Evolutionary conservation across 1,140 invertebrate genomes (phyloP), one percentile per base, ranked within the genome.

Genomic region (Scaptomyza montana): DNA sequence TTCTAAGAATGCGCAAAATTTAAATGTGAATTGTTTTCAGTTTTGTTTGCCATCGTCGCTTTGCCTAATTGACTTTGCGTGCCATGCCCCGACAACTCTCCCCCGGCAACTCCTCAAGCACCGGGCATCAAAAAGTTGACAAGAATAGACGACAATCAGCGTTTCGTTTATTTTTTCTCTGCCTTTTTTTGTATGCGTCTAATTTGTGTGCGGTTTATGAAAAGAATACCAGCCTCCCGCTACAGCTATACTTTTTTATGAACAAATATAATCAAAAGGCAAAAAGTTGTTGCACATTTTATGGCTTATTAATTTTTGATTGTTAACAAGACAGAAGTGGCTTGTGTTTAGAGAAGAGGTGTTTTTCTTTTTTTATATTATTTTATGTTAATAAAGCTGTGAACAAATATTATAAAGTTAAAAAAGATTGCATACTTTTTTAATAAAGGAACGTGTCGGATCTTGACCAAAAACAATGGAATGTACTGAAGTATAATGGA

Each of bases 11-110:
- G 73, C 78, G 75, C 75, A 86, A 87, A 36, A 89, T 87, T 87
- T 82, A 89, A 87, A 89, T 82, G 78, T 69, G 82, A 89, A 89
- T 87, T 87, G 82, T 87, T 87, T 87, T 89, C 82, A 89, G 75
- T 89, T 89, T 87, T 65, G 72, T 78, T 87, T 78, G 82, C 33
- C 84, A 54, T 53, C 64, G 70, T 63, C 75, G 78, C 57, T 86
- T 87, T 87, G 82, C 82, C 82, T 89, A 87, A 87, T 87, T 87
- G 84, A 89, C 78, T 87, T 87, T 87, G 75, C 60, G 61, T 87
- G 75, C 60, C 76, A 68, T 49, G 55, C 46, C 25, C 19, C 16
- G 16, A 5, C 36, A 19, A 10, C 41, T 10, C 25, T 9, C n/a
- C 2, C n/a, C 12, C 61, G 1, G 2, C 45, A 25, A 1, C 12